Conservation (phyloP, 2,888 invertebrate species). For the Gymnoscelis rufifasciata region DNA sequence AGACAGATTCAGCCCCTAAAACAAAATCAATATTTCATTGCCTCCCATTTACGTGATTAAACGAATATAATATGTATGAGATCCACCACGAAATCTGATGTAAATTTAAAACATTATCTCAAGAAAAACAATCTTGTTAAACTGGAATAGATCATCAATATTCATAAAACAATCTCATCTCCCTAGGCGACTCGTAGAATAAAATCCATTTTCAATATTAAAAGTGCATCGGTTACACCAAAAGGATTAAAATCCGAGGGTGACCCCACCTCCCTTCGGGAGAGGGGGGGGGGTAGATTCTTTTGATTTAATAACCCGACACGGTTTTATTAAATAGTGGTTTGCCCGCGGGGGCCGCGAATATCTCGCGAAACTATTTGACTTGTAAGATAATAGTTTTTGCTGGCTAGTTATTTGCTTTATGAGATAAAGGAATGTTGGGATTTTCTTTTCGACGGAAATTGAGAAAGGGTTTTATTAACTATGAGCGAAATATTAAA, state of each 20-base stretch:
- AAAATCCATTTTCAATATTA: slow-evolving; percentile 23
- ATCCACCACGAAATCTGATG: not conserved
- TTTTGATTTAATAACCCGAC: slow-evolving; percentile 34
- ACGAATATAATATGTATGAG: not conserved
- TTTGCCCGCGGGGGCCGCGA: slow-evolving; percentile 27
- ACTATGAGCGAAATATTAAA: too few species aligned
- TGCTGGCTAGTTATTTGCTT: slow-evolving; percentile 17
- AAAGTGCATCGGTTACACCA: slow-evolving; percentile 25
- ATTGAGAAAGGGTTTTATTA: not conserved
- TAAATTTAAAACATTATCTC: not conserved
- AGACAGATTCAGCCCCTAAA: not conserved
- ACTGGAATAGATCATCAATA: slow-evolving; percentile 10
- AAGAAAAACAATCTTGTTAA: not conserved
- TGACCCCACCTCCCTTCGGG: slow-evolving; percentile 7
- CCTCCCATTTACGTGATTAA: not conserved
- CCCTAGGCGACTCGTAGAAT: slow-evolving; percentile 5
- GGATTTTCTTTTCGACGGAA: slow-evolving; percentile 17
- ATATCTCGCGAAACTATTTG: slow-evolving; percentile 28
- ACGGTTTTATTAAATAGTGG: slow-evolving; percentile 32
- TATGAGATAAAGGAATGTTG: slow-evolving; percentile 19
- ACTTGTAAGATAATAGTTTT: slow-evolving; percentile 25
- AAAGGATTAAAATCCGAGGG: slow-evolving; percentile 25
- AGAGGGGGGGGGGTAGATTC: slow-evolving; percentile 16
- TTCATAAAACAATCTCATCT: slow-evolving; percentile 14
- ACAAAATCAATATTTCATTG: not conserved